These are phyloP conservation scores for Gephyroberyx darwinii DNA, from an alignment of 2,797 vertebrate species.

Conservation along the genomic window DNA sequence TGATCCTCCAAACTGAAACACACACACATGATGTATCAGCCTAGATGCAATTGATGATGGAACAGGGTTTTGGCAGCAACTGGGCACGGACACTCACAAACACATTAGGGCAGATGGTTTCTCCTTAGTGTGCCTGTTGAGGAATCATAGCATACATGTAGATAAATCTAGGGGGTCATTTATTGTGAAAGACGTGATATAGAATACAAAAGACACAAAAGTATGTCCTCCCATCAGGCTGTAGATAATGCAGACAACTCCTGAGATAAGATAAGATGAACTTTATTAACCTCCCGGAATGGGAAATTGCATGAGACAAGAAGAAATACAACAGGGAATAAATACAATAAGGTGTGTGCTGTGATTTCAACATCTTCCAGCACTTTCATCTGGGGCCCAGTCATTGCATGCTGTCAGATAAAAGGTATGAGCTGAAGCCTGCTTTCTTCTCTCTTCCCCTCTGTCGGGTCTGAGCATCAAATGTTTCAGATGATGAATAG, in stretches of 20 bases:
- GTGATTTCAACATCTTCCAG: constrained; percentile 23
- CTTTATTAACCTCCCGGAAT: too few species aligned
- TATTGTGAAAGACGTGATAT: constrained; percentile 53
- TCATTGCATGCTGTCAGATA: constrained; percentile 52
- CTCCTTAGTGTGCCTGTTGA: constrained; percentile 59
- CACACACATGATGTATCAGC: constrained; percentile 38
- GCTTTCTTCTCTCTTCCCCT: constrained; percentile 26
- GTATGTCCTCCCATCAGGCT: constrained; percentile 39
- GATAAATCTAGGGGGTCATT: constrained; percentile 55
- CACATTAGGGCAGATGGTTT: constrained; percentile 71
- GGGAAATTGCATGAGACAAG: too few species aligned
- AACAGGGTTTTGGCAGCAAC: constrained; percentile 53
- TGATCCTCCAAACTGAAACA: constrained; percentile 26
- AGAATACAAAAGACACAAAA: constrained; percentile 13
- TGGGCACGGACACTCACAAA: constrained; percentile 65
- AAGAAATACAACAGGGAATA: too few species aligned
- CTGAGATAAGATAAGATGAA: not conserved
- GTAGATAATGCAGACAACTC: constrained; percentile 31
- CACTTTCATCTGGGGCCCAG: constrained; percentile 40
- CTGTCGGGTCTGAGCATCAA: constrained; percentile 50
- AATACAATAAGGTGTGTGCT: not conserved
- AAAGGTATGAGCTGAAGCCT: constrained; percentile 52
- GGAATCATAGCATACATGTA: constrained; percentile 52
- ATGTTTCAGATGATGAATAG: constrained; percentile 67
- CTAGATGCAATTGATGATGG: constrained; percentile 40